Conservation (phyloP, 1,140 invertebrate genomes). For the Bicyclus anynana region DNA sequence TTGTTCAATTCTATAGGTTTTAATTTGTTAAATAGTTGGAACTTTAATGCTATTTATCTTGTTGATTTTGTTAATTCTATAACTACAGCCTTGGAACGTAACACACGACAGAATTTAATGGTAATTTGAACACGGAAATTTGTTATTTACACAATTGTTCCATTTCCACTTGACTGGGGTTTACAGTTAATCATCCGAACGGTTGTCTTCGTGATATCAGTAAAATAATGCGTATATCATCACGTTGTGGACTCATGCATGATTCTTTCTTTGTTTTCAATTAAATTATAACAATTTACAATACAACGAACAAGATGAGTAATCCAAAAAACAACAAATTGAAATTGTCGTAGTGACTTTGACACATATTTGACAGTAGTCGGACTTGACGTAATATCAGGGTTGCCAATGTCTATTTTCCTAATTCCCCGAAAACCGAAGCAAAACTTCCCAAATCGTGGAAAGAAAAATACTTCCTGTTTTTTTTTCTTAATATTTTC, state of each 20-base stretch:
- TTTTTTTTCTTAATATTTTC: no score
- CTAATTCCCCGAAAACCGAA: no score
- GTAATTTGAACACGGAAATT: background rate
- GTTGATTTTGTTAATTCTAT: background rate
- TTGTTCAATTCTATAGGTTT: no score
- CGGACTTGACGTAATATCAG: no score
- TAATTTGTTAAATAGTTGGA: no score
- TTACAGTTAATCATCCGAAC: background rate
- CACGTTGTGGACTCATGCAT: slow-evolving; percentile 16
- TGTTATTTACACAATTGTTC: background rate
- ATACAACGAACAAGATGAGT: slow-evolving; percentile 8
- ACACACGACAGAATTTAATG: background rate
- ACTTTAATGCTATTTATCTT: slow-evolving; percentile 21
- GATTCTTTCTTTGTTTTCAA: slow-evolving; percentile 36
- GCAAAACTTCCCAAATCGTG: no score
- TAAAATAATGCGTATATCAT: slow-evolving; percentile 2
- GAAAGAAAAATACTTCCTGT: no score
- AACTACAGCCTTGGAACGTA: background rate
- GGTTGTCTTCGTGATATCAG: background rate
- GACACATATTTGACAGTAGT: background rate
- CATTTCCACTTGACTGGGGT: background rate
- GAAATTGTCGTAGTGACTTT: slow-evolving; percentile 4
- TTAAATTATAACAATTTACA: background rate
- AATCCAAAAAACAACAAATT: slow-evolving; percentile 10
- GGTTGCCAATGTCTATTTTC: no score